Conservation (phyloP, 2,888 invertebrate genomes). For the Alentia gelatinosa region DNA sequence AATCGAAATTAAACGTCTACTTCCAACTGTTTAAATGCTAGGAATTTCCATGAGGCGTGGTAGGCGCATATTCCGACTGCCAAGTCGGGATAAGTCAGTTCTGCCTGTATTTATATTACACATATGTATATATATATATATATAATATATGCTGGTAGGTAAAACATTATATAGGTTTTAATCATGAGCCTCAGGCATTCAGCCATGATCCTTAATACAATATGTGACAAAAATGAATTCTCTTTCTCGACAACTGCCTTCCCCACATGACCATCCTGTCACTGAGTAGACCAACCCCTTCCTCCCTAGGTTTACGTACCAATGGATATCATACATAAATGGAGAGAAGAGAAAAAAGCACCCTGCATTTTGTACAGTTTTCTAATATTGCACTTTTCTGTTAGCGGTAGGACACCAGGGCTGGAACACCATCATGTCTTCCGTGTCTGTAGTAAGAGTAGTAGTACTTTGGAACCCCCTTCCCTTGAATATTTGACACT, state of each 20-base stretch:
- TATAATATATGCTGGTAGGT: neutral
- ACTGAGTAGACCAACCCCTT: neutral
- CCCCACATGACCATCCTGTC: neutral
- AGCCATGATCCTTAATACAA: neutral
- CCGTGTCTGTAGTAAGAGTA: neutral
- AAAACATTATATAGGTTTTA: neutral
- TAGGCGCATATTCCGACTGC: neutral
- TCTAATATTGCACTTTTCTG: constrained; percentile 44
- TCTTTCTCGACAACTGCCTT: neutral
- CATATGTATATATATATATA: neutral
- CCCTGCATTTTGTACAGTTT: constrained; percentile 31
- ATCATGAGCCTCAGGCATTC: neutral
- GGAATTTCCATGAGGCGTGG: neutral
- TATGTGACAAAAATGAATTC: neutral
- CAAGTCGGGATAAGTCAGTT: neutral
- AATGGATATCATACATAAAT: neutral
- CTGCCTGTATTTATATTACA: neutral
- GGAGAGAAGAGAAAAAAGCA: neutral
- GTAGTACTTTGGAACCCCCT: neutral
- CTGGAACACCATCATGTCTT: neutral
- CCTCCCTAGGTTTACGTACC: neutral
- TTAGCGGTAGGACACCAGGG: neutral
- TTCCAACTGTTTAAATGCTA: constrained; percentile 26
- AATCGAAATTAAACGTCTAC: neutral
- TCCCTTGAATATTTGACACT: neutral